phyloP scores from a whole-genome alignment of 2,888 invertebrate species.

The Tenthredo notha region DNA sequence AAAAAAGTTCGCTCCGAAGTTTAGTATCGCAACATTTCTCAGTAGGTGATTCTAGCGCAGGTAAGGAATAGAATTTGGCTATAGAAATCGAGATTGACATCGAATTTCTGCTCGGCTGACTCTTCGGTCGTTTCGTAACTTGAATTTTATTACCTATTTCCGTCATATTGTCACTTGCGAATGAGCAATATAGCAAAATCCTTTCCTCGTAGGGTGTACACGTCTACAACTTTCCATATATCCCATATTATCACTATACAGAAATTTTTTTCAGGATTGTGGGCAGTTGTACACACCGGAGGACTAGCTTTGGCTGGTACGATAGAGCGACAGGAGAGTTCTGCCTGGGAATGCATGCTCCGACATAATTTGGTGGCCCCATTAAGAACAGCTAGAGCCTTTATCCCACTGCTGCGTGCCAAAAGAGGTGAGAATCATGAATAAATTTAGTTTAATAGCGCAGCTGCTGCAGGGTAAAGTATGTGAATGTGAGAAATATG shows the following conservation, averaged over 20 bases:
- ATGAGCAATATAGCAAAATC: too few relatives aligned
- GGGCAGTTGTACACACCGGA: slow-evolving; percentile 92
- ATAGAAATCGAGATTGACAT: neutral
- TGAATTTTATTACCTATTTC: neutral
- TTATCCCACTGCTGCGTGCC: slow-evolving; percentile 85
- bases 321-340: slow-evolving; percentile 84
- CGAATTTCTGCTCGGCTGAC: neutral
- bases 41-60: neutral
- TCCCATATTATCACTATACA: neutral
- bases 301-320: slow-evolving; percentile 87
- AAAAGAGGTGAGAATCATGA: slow-evolving; percentile 74
- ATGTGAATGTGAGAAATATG: neutral
- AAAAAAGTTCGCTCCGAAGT: neutral
- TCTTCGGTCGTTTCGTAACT: neutral
- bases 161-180: too few relatives aligned
- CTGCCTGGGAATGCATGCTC: slow-evolving; percentile 86
- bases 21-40: slow-evolving; percentile 11
- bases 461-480: neutral
- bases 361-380: slow-evolving; percentile 87
- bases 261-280: slow-evolving; percentile 82
- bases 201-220: too few relatives aligned
- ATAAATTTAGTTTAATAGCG: neutral
- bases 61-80: neutral
- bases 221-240: neutral
- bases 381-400: slow-evolving; percentile 87